Evolutionary conservation across 2,797 vertebrate species (phyloP), one percentile per base, ranked within the genome.

Genomic region (Pangasius djambal): DNA sequence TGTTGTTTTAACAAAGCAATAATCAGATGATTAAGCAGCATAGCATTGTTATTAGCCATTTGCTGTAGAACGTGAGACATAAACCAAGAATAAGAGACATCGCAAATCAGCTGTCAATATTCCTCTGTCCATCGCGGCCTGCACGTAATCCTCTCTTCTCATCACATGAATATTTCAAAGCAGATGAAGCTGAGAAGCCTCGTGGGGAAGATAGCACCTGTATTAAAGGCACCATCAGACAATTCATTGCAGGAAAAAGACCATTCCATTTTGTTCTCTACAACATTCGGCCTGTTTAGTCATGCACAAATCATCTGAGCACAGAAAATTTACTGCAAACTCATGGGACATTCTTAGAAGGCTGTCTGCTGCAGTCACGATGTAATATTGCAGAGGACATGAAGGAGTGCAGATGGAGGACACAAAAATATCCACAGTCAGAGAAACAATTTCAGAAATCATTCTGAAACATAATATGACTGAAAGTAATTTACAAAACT

Each of bases 91-190:
- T 28, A 16, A 83, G 44, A 63, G 50, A 52, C n/a, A 50, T 50
- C 31, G 12, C 37, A 50, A 63, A 74, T 74, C 2, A 13, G 79
- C 52, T 48, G 78, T 31, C 63, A 67, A 59, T 25, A 6, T 40
- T 70, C 65, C 65, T 31, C 55, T 48, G 59, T 87, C 48, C 86
- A 55, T 10, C 55, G 31, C 0, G 12, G 61, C 13, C 50, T 87
- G 37, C 40, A 34, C 5, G 6, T 31, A 16, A 50, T 61, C 44
- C 52, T 12, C 10, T 75, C 37, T 81, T 7, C 81, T 20, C 74
- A 3, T 57, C 31, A 16, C 22, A 83, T 89, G 86, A 87, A 84
- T 84, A 89, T 87, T 89, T 89, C 48, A 87, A 25, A 34, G 31
- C 37, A 40, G 44, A 37, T 25, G 63, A 75, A 83, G 57, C n/a